Evolutionary conservation across 2,888 invertebrate genomes (phyloP).

Genomic region (Zaprionus obscuricornis): DNA sequence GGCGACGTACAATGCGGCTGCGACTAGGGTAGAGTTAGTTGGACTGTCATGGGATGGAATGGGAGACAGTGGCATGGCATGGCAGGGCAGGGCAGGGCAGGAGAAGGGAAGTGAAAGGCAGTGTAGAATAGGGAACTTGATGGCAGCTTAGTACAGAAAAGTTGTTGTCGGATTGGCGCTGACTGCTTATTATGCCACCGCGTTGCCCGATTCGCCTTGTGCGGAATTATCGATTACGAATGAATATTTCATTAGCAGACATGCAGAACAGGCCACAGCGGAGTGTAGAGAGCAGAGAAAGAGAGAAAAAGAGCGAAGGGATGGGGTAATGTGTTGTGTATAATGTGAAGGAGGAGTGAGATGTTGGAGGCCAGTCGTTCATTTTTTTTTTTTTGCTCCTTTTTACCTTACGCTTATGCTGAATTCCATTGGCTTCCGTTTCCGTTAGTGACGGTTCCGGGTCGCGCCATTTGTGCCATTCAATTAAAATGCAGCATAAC

Average conservation of each 20-base stretch:
- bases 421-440: conserved; percentile 49
- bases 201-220: conserved; percentile 46
- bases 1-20: conserved; percentile 68
- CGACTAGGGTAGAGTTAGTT: conserved; percentile 10
- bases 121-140: not conserved
- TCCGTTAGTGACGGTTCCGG: conserved; percentile 41
- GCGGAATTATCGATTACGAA: conserved; percentile 78
- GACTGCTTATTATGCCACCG: conserved; percentile 68
- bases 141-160: too few relatives aligned
- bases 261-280: conserved; percentile 19
- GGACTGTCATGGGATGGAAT: not conserved
- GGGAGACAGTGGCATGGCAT: conserved; percentile 4
- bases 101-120: conserved; percentile 1
- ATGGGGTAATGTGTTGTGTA: conserved; percentile 16
- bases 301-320: not conserved
- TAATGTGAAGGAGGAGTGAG: too few relatives aligned
- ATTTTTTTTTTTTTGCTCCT: too few relatives aligned
- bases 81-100: not conserved
- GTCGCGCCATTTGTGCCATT: conserved; percentile 45
- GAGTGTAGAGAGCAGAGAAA: not conserved
- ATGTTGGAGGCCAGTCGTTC: too few relatives aligned
- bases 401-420: conserved; percentile 44
- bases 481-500: conserved; percentile 68
- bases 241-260: conserved; percentile 73
- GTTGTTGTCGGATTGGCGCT: conserved; percentile 40